phyloP scores from a whole-genome alignment of 2,113 vertebrate genomes.

The Athene noctua region DNA sequence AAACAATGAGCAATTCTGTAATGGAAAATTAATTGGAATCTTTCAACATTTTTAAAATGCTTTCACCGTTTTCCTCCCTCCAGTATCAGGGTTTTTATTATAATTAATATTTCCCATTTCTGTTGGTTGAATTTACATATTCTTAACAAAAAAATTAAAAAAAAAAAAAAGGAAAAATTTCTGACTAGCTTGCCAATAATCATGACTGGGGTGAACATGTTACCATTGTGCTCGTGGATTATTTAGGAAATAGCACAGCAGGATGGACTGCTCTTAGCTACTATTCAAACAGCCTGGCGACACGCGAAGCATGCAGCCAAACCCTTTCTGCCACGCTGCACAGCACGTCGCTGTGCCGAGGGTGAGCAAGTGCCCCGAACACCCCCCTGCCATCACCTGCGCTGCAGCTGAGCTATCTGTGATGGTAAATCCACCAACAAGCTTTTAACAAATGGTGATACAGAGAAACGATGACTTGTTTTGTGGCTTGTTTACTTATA shows the following conservation, averaged over 20 bases:
- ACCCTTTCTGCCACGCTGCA: background rate
- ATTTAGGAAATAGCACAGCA: background rate
- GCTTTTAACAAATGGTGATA: background rate
- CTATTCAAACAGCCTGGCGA: background rate
- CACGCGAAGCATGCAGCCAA: fast-evolving
- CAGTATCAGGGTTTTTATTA: background rate
- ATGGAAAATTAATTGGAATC: background rate
- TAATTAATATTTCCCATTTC: background rate
- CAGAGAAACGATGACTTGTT: too few relatives aligned
- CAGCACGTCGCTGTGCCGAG: fast-evolving
- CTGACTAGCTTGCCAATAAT: background rate
- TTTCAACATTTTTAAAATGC: background rate
- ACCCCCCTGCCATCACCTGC: background rate
- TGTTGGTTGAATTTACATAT: background rate
- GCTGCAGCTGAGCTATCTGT: background rate
- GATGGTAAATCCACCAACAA: background rate
- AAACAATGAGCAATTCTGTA: background rate
- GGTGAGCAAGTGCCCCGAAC: background rate
- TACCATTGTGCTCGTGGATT: background rate
- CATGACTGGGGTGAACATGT: fast-evolving
- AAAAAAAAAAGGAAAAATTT: background rate
- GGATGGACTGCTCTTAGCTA: background rate
- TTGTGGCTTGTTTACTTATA: too few relatives aligned
- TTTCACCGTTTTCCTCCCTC: background rate
- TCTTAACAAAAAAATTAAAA: background rate